Conservation (phyloP, 2,888 invertebrate genomes). For the Cerastis leucographa region DNA sequence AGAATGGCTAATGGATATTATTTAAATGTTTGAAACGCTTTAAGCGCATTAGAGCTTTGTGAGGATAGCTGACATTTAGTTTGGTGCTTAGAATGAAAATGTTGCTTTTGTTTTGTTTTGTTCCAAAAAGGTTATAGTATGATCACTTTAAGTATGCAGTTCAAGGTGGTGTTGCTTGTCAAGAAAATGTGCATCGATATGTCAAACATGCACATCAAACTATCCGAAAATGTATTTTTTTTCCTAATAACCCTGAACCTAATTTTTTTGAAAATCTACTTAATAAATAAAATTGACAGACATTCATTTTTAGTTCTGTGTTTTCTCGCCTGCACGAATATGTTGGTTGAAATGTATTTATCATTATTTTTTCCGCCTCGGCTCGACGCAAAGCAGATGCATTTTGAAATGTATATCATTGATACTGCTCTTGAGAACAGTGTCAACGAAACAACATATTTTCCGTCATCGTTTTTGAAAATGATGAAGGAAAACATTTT, state of each 20-base stretch:
- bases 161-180: not conserved
- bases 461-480: no score
- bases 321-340: not conserved
- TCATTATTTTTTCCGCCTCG: not conserved
- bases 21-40: constrained; percentile 5
- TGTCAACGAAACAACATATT: no score
- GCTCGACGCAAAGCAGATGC: not conserved
- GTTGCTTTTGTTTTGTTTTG: not conserved
- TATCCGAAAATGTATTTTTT: no score
- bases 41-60: constrained; percentile 12
- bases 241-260: no score
- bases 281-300: no score
- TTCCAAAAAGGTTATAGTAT: not conserved
- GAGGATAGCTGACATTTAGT: not conserved
- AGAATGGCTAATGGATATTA: constrained; percentile 2
- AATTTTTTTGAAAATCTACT: no score
- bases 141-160: not conserved
- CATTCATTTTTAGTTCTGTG: not conserved
- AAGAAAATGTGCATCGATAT: not conserved
- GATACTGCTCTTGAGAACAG: not conserved
- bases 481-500: no score
- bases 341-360: not conserved
- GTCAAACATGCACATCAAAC: not conserved
- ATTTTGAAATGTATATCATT: not conserved
- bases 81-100: not conserved